Evolutionary conservation across 1,140 invertebrate species (phyloP), one percentile per base, ranked within the genome.

Genomic region (Matsumurasca onukii): DNA sequence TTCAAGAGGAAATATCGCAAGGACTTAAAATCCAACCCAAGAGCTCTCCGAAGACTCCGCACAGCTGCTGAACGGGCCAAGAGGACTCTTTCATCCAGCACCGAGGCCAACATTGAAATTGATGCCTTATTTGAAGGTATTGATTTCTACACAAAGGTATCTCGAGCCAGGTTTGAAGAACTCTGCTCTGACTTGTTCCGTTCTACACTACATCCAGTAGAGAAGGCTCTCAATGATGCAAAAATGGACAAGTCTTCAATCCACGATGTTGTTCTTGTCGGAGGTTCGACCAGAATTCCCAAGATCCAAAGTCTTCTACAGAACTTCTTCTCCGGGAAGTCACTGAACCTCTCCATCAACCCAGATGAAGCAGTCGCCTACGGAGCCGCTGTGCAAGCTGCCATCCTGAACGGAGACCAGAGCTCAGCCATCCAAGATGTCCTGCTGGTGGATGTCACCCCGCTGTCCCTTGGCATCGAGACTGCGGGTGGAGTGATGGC

Each of bases 321-420:
- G n/a, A n/a, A n/a, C n/a, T n/a, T n/a, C n/a, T n/a, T n/a, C n/a
- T n/a, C n/a, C n/a, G n/a, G n/a, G n/a, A 88, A 88, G 78, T 76
- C 82, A 9, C 73, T 89, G 15, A 88, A 88, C 73, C 82, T 91
- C 29, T 89, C 86, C 17, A 91, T 90, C 29, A 91, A 91, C 75
- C 91, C 91, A 3, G 91, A 93, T 75, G 91, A 93, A 77, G 87
- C 87, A 1, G 86, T 89, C 3, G 87, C 87, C 5, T 88, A 88
- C 71, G 87, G 87, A 9, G 87, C 87, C 3, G 87, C 90, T 2
- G 86, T 91, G 0, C 89, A 94, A 75, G 92, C 9, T 9, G 17
- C n/a, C n/a, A n/a, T n/a, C n/a, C n/a, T n/a, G n/a, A n/a, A n/a
- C n/a, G n/a, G n/a, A n/a, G n/a, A n/a, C 34, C 34, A 45, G 34